Evolutionary conservation across 2,113 vertebrate species (phyloP).

Genomic region (Taurulus bubalis): DNA sequence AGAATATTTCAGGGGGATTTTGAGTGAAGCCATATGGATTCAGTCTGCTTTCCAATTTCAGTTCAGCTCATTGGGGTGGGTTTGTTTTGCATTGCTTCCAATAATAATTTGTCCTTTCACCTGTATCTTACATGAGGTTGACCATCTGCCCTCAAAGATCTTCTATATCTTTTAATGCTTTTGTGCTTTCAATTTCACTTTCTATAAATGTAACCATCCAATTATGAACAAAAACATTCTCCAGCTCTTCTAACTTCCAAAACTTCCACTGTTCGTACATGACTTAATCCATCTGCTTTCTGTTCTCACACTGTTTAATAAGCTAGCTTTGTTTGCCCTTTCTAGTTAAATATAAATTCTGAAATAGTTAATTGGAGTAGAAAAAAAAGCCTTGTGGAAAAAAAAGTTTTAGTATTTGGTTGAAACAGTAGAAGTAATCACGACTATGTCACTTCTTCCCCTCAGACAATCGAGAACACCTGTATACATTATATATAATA

Average conservation of each 20-base stretch:
- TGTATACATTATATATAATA: constrained; percentile 1
- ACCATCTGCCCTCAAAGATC: not conserved
- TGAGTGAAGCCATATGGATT: not conserved
- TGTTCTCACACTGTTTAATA: not conserved
- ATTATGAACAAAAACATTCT: not conserved
- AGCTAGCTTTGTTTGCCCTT: not conserved
- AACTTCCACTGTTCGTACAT: not conserved
- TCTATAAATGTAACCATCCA: not conserved
- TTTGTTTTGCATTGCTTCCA: constrained; percentile 1
- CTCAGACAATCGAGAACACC: not conserved
- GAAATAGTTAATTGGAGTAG: not conserved
- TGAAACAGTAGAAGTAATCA: not conserved
- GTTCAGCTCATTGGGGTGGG: not conserved
- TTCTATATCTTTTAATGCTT: not conserved
- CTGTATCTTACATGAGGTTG: not conserved
- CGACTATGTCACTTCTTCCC: not conserved
- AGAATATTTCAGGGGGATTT: not conserved
- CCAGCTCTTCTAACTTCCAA: not conserved
- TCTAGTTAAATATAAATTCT: not conserved
- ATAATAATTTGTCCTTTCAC: not conserved
- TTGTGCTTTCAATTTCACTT: not conserved
- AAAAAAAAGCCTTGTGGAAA: not conserved
- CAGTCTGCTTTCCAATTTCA: not conserved
- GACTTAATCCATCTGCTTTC: not conserved
- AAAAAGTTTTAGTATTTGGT: not conserved